Evolutionary conservation across 2,113 vertebrate genomes (phyloP), one percentile per base, ranked within the genome.

Genomic region (Ibidorhyncha struthersii): DNA sequence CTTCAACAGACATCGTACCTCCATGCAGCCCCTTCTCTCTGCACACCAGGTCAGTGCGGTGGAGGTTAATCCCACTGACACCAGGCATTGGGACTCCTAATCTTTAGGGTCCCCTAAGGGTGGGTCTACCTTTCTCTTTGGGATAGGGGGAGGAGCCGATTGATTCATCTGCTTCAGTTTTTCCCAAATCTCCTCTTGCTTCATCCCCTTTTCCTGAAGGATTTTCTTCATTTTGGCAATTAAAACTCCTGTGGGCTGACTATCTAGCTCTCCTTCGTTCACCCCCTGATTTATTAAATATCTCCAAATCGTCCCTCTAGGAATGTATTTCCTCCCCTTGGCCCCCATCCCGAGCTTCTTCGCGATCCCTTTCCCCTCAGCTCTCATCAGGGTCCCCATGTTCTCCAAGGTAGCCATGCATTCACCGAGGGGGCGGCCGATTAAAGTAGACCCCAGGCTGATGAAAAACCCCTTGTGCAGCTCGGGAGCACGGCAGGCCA

Each of bases 261-360:
- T 94, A 53, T 96, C 95, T 7, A 94, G 69, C 79, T 94, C 95
- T 43, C 21, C 63, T 81, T 93, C 58, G 27, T 53, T 81, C 79
- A 96, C 73, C 4, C 93, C 90, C 52, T 93, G 67, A 49, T 89
- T 94, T 76, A 94, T 84, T n/a, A 96, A 84, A 13, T 88, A 96
- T 8, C 83, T 94, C 95, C 95, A 94, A 43, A 96, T 93, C 6
- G 59, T 82, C 13, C 93, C 90, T 22, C 93, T 81, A 16, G 95
- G 86, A 71, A 96, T 88, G 63, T 93, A 96, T 4, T 87, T 94
- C 82, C 90, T 88, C 10, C 59, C 15, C 50, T 86, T 92, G 7
- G 12, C 12, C 20, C 67, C 74, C 0, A 1, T 7, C 13, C 23
- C 6, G 0, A 67, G 49, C 67, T 84, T 80, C 71, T 89, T 86